Evolutionary conservation across 2,797 vertebrate species (phyloP), one percentile per base, ranked within the genome.

Genomic region (Denticeps clupeoides): DNA sequence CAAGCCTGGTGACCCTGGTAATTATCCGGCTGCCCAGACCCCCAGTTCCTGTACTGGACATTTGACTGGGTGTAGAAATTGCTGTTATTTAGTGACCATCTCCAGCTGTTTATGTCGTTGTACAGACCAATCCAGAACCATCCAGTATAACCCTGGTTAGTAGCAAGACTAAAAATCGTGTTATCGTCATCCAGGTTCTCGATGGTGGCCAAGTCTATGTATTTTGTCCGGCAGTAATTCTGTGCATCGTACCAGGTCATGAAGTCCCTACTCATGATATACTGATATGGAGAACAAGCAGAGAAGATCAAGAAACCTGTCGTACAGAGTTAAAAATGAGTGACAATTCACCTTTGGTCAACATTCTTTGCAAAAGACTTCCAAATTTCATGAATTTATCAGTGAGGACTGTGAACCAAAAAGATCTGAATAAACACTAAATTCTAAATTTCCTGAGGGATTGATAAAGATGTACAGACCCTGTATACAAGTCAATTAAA

Each of bases 121-220:
- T 1, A 31, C 43, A 45, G 27, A 1, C 43, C 43, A 4, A 45
- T 45, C 27, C 27, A 45, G 1, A 7, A 18, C 0, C 18, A 2
- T n/a, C n/a, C n/a, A n/a, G n/a, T n/a, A 0, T n/a, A n/a, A 1
- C 3, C 1, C 12, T 2, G 1, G 18, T 2, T 5, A 29, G 18
- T 43, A 2, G 4, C 1, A 1, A 2, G 1, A 27, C 21, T 8
- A 1, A 7, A 5, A 45, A 18, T 1, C 7, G 3, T 1, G 12
- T 2, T 43, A 45, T 43, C n/a, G 3, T 45, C 43, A 4, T 31
- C 4, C 2, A 1, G 6, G 4, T 2, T 22, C 5, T 13, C 3
- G 2, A 21, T 0, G 3, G 18, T 5, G 2, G 4, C 43, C 43
- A 45, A 11, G 12, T 31, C 43, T 1, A n/a, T 45, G 18, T 45